A percentile compares a stretch with the other conserved stretches of the same genome.
Conservation (phyloP, 2,888 invertebrate species). For the Stenchaetothrips biformis region DNA sequence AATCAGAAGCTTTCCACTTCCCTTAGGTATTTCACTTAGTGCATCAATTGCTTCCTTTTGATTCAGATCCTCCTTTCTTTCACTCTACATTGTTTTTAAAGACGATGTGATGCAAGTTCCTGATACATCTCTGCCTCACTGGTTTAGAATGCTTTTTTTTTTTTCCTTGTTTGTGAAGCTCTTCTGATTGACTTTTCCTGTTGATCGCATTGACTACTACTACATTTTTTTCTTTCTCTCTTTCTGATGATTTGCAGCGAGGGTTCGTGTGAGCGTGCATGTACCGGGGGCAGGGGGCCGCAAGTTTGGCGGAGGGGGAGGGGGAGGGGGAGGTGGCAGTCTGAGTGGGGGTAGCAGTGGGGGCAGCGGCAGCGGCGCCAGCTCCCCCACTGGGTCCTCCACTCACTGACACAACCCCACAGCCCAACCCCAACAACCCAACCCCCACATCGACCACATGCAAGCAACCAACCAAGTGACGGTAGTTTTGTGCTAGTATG, state of each 20-base stretch:
- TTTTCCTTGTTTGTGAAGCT: conserved; percentile 30
- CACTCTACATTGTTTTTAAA: background rate
- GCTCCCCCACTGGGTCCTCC: conserved; percentile 20
- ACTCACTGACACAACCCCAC: background rate
- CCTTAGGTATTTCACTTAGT: too few relatives aligned
- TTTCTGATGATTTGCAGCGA: conserved; percentile 66
- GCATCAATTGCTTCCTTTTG: too few relatives aligned
- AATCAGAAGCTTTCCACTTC: too few relatives aligned
- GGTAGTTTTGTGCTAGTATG: conserved; percentile 24
- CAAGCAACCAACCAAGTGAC: conserved; percentile 22
- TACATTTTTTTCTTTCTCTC: conserved; percentile 28
- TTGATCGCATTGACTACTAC: conserved; percentile 9
- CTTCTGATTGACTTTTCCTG: conserved; percentile 26
- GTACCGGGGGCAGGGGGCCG: conserved; percentile 53
- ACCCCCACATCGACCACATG: conserved; percentile 20
- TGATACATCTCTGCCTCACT: conserved; percentile 25
- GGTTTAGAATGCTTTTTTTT: conserved; percentile 15
- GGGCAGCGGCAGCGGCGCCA: conserved; percentile 9
- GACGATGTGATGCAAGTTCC: conserved; percentile 26
- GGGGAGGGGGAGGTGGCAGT: background rate
- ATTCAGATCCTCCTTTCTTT: too few relatives aligned
- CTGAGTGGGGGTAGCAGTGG: conserved; percentile 6
- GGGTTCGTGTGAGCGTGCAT: conserved; percentile 87
- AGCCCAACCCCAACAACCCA: background rate
- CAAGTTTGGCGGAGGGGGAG: conserved; percentile 17